Evolutionary conservation across 2,888 invertebrate species (phyloP), one percentile per base, ranked within the genome.

Genomic region (Drosophila barbarae): DNA sequence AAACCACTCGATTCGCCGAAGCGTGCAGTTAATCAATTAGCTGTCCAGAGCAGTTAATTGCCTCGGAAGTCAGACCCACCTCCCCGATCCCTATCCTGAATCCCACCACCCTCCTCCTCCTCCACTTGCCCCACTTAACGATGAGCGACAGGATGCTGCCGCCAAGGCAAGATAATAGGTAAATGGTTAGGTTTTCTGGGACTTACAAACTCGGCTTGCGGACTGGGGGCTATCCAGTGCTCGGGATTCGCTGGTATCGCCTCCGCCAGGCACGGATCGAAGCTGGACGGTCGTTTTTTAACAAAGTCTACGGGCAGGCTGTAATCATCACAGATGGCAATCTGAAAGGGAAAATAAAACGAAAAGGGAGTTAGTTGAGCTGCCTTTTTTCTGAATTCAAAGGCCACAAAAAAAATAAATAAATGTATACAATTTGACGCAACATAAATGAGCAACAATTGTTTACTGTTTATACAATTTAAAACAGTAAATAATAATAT

Each of bases 321-420:
- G 90, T 96, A 96, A 90, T 96, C 95, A 87, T 96, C 95, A 90
- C 95, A 95, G 82, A 96, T 91, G 73, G 95, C 94, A 86, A 95
- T 93, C 95, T 96, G 92, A 4, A 93, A 91, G 13, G 26, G 39
- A 26, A 12, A 7, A 8, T 1, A 6, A 21, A 39, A 23, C 23
- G 13, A 0, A 6, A 8, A 12, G 1, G 2, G 2, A 41, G 23
- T 41, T 23, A 38, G 15, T 18, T 13, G 3, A 4, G 26, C 7
- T 18, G 18, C 18, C 18, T 18, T 18, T 18, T 18, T 18, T 1
- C 18, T 18, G 18, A 1, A 18, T 18, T 18, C 18, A 18, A 18
- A 18, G 18, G 18, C 18, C 18, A 18, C 18, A 21, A 21, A 21
- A 21, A 1, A 26, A 26, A 26, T 26, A 6, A 26, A 26, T 26